phyloP scores from a whole-genome alignment of 1,140 invertebrate species.

The Pseudomyrmex gracilis region DNA sequence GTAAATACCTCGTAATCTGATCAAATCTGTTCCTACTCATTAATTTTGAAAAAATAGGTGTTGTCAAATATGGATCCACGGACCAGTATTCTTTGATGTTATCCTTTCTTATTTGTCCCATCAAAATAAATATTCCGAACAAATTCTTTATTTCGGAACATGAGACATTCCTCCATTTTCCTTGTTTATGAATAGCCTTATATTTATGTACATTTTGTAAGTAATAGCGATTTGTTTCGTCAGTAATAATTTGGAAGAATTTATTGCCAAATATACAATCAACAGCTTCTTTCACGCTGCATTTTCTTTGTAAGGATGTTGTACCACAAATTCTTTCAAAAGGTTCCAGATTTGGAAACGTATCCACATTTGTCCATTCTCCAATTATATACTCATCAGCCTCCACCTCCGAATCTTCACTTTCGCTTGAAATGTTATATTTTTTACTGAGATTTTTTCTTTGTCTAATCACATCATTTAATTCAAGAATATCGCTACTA shows the following conservation, averaged over 20 bases:
- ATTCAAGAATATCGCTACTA: constrained; percentile 27
- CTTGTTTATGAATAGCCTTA: constrained; percentile 13
- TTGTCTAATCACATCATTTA: constrained; percentile 18
- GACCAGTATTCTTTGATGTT: constrained; percentile 42
- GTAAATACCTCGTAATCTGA: constrained; percentile 30
- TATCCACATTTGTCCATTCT: constrained; percentile 30
- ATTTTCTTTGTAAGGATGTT: constrained; percentile 23
- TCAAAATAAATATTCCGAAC: constrained; percentile 47
- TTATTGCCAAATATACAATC: constrained; percentile 51
- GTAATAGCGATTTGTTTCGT: constrained; percentile 38
- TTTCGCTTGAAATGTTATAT: constrained; percentile 40
- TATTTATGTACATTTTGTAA: constrained; percentile 42
- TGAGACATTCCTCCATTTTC: constrained; percentile 50
- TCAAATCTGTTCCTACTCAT: constrained; percentile 40
- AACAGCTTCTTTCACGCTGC: constrained; percentile 32
- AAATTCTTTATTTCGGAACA: constrained; percentile 44
- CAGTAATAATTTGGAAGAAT: constrained; percentile 39
- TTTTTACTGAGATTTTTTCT: constrained; percentile 14
- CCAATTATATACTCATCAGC: constrained; percentile 33
- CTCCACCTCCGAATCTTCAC: constrained; percentile 33
- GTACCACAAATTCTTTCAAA: constrained; percentile 39
- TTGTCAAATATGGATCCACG: constrained; percentile 43
- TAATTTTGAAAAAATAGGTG: constrained; percentile 41
- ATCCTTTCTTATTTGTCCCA: constrained; percentile 44
- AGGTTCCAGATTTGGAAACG: constrained; percentile 31